Base-by-base conservation (phyloP, 2,797 vertebrate species). In the Anisognathus igniventris region DNA sequence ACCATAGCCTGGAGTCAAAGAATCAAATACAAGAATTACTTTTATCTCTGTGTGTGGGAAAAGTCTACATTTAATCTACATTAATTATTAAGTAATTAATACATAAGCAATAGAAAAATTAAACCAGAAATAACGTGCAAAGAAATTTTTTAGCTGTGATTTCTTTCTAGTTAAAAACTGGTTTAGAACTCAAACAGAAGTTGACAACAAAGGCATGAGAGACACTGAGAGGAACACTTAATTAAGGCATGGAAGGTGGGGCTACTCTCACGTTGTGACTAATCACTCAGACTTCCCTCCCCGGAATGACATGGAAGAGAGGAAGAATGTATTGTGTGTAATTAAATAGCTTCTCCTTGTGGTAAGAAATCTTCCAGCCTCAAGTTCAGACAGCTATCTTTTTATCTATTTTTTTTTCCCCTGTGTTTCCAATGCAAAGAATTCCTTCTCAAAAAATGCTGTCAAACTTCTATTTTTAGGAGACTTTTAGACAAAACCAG, bases 1-100 rank as follows among this genome's bases (percentile, higher is more conserved):
- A 99, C 99, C 99, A 99, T 99, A 90, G 99, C 99, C 99, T 99
- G 96, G 70, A 97, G 97, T 84, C 35, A 94, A 90, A 88, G 77
- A 90, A 91, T 60, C 21, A 83, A 75, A 82, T 61, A 73, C 5
- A 25, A 37, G 61, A 73, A 70, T 56, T 92, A 44, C 56, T 88
- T 75, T 75, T 47, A 62, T 33, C 51, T 83, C 10, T 42, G 35
- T 27, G 20, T 9, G 35, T 6, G 44, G 12, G 27, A 12, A 33
- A 88, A 54, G 47, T 53, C 18, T 76, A n/a, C n/a, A 65, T 45
- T 91, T 91, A 42, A 44, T 16, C 53, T 56, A 11, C 51, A 58
- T 48, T 45, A 67, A 23, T 78, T 78, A 11, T 5, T 23, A 73
- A 20, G 30, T 25, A 86, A 92, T n/a, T 76, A 15, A 64, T 30